These are phyloP conservation scores for Thalassarche chlororhynchos DNA, from an alignment of 2,113 vertebrate genomes.

Conservation along the genomic window DNA sequence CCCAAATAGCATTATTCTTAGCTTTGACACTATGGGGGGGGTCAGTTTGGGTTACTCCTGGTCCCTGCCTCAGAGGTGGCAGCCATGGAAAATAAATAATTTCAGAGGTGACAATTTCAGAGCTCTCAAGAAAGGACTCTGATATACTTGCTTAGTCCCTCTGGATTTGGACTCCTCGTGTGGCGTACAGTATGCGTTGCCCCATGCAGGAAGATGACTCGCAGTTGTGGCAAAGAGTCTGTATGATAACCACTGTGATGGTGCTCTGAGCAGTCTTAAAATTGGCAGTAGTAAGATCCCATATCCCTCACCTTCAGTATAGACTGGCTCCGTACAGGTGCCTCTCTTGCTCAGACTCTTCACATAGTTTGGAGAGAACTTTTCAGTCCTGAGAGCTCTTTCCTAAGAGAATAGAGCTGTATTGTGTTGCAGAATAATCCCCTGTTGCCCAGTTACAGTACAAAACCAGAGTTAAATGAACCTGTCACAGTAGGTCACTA, in stretches of 20 bases:
- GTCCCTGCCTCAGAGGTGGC: background rate
- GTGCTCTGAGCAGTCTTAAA: background rate
- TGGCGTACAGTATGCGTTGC: background rate
- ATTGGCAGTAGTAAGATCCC: background rate
- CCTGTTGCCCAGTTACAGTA: rapidly evolving
- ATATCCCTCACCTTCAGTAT: background rate
- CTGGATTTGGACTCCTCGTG: background rate
- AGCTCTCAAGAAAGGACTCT: background rate
- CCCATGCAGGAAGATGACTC: background rate
- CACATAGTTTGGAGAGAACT: background rate
- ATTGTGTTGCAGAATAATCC: background rate
- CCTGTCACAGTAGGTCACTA: background rate
- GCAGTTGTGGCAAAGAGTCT: background rate
- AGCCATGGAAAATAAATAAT: background rate
- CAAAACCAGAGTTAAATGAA: background rate
- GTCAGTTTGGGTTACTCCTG: background rate
- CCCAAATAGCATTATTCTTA: background rate
- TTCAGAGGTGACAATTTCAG: background rate
- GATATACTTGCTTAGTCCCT: background rate
- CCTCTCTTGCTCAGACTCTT: background rate
- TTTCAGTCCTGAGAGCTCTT: background rate
- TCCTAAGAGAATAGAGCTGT: background rate
- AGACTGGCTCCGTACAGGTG: background rate
- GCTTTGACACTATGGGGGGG: background rate
- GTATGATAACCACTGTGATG: background rate